phyloP scores from a whole-genome alignment of 2,797 vertebrate species.

The Myoxocephalus aenaeus region DNA sequence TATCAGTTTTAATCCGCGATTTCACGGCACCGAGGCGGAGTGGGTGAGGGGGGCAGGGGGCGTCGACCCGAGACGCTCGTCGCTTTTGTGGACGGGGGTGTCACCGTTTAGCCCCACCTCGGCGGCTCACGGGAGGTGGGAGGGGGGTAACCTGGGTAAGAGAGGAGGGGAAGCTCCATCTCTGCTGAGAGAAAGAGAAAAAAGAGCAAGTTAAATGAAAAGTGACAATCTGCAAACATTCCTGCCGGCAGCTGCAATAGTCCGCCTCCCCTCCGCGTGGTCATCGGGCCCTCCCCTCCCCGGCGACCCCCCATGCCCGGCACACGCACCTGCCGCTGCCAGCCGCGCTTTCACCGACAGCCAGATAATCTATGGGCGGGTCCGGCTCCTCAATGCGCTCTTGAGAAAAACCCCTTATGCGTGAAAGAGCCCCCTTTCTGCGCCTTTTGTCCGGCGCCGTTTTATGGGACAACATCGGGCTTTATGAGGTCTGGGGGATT shows the following conservation, averaged over 20 bases:
- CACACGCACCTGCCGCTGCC: constrained; percentile 86
- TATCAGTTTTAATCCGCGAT: constrained; percentile 79
- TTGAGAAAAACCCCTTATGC: constrained; percentile 90
- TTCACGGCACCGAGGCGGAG: constrained; percentile 74
- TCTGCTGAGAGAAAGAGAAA: constrained; percentile 53
- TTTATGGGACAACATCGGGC: constrained; percentile 86
- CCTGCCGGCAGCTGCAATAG: constrained; percentile 83
- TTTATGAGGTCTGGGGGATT: constrained; percentile 87
- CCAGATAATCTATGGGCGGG: constrained; percentile 84
- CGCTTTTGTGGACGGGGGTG: constrained; percentile 78
- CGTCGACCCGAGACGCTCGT: constrained; percentile 53
- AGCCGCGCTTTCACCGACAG: constrained; percentile 78
- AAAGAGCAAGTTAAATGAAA: constrained; percentile 85
- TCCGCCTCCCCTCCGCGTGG: constrained; percentile 46
- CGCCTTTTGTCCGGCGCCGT: constrained; percentile 81
- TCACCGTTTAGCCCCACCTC: constrained; percentile 81
- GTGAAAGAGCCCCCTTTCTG: constrained; percentile 85
- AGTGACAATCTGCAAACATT: constrained; percentile 85
- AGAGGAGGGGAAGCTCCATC: constrained; percentile 57
- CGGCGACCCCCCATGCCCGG: constrained; percentile 76
- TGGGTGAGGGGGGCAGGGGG: background rate
- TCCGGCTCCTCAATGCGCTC: constrained; percentile 82
- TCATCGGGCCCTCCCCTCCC: constrained; percentile 43
- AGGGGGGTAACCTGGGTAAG: constrained; percentile 62
- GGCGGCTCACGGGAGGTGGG: constrained; percentile 42